Evolutionary conservation across 2,113 vertebrate species (phyloP).

Genomic region (Poeciliopsis prolifica): DNA sequence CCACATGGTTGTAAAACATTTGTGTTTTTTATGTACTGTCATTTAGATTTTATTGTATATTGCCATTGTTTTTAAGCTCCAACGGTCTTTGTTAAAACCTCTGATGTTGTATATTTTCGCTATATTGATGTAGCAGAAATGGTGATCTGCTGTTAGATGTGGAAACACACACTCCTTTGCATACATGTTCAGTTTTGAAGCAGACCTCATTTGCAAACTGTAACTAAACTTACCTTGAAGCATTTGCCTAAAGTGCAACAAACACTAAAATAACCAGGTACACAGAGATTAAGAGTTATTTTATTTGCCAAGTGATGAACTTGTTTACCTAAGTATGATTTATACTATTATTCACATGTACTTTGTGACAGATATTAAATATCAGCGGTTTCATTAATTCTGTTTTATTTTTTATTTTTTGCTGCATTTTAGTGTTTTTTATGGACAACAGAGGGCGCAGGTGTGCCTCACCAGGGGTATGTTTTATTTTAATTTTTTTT

Average conservation of each 20-base stretch:
- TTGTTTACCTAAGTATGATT: background rate
- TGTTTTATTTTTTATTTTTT: background rate
- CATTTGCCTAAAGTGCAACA: slow-evolving; percentile 13
- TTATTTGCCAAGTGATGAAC: background rate
- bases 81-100: background rate
- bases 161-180: slow-evolving; percentile 15
- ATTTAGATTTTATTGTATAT: background rate
- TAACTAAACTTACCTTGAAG: background rate
- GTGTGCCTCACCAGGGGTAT: background rate
- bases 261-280: background rate
- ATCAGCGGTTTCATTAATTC: background rate
- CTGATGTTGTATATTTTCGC: background rate
- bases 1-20: background rate
- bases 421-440: too few relatives aligned
- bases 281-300: background rate
- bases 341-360: background rate
- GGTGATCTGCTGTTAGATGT: background rate
- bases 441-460: too few relatives aligned
- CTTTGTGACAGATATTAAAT: background rate
- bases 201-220: background rate
- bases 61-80: background rate
- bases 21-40: background rate
- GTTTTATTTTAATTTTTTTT: background rate
- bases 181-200: background rate
- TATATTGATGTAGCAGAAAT: background rate